Conservation (phyloP, 1,140 invertebrate species). For the Scaptomyza hsui region DNA sequence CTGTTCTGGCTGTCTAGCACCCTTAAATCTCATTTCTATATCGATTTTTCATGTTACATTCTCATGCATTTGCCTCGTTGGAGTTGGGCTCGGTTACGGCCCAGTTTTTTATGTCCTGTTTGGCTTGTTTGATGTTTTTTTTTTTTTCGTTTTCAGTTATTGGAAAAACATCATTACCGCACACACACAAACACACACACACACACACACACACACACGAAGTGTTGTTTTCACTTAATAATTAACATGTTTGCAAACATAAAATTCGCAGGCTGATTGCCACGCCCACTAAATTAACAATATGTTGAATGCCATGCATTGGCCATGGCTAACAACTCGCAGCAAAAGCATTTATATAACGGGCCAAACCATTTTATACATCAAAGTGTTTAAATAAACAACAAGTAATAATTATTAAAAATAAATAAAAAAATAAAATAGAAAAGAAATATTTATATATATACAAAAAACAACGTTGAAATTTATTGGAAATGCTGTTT, state of each 20-base stretch:
- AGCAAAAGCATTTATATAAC: conserved; percentile 77
- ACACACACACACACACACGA: conserved; percentile 3
- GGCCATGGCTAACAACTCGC: conserved; percentile 75
- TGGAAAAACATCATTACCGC: too few species aligned
- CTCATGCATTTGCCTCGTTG: conserved; percentile 45
- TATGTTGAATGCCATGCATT: conserved; percentile 74
- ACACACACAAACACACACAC: conserved; percentile 16
- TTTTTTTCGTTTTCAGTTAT: conserved; percentile 53
- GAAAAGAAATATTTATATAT: conserved; percentile 38
- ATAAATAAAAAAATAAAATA: background rate
- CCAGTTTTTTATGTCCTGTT: conserved; percentile 40
- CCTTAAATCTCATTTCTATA: conserved; percentile 81
- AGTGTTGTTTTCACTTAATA: background rate
- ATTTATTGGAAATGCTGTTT: conserved; percentile 48
- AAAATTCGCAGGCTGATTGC: conserved; percentile 26
- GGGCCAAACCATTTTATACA: conserved; percentile 77
- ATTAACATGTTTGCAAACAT: conserved; percentile 13
- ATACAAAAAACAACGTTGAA: conserved; percentile 20
- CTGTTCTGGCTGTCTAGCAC: conserved; percentile 54
- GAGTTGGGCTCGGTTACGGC: conserved; percentile 16
- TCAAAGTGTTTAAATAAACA: conserved; percentile 74
- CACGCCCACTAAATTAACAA: conserved; percentile 50
- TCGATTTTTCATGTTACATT: conserved; percentile 78
- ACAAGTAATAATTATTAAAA: conserved; percentile 6
- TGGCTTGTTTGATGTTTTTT: conserved; percentile 41